Percentiles rank a stretch among this genome's conserved stretches.
These are phyloP conservation scores for Myotis lucifugus DNA, from an alignment of 2,113 vertebrate genomes.

Conservation along the genomic window DNA sequence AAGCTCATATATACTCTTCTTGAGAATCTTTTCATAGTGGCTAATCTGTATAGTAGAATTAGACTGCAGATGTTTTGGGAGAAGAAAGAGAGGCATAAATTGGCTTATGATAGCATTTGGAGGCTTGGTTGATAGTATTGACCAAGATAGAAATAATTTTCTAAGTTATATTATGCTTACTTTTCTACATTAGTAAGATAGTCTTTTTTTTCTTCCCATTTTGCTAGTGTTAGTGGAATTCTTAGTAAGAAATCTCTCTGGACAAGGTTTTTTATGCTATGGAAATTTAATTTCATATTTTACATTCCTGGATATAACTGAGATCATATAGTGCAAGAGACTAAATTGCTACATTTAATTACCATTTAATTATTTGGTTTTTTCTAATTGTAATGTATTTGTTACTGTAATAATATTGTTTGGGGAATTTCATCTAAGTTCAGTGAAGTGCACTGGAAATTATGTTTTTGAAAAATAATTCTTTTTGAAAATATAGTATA, in stretches of 20 bases:
- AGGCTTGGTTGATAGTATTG: slow-evolving; percentile 21
- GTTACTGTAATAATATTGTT: slow-evolving; percentile 6
- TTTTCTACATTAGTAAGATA: slow-evolving; percentile 8
- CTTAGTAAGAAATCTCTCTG: not conserved
- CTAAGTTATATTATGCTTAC: not conserved
- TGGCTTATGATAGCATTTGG: not conserved
- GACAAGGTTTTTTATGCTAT: not conserved
- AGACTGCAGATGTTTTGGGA: slow-evolving; percentile 26
- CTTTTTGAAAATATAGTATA: not conserved
- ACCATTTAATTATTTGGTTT: slow-evolving; percentile 15
- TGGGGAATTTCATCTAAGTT: slow-evolving; percentile 11
- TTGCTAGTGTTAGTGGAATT: not conserved
- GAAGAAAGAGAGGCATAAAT: not conserved
- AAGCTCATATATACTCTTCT: not conserved
- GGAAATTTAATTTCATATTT: slow-evolving; percentile 24
- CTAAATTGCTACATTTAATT: not conserved
- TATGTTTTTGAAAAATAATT: slow-evolving; percentile 24
- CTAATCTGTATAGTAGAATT: not conserved
- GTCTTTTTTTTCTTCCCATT: not conserved
- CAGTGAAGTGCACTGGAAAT: slow-evolving; percentile 7
- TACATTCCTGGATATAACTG: slow-evolving; percentile 2
- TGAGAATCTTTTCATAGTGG: slow-evolving; percentile 26
- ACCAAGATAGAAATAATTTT: slow-evolving; percentile 24
- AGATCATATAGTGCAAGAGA: not conserved
- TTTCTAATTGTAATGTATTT: slow-evolving; percentile 40